Evolutionary conservation across 2,797 vertebrate species (phyloP), one percentile per base, ranked within the genome.

Genomic region (Cossypha polioptera): DNA sequence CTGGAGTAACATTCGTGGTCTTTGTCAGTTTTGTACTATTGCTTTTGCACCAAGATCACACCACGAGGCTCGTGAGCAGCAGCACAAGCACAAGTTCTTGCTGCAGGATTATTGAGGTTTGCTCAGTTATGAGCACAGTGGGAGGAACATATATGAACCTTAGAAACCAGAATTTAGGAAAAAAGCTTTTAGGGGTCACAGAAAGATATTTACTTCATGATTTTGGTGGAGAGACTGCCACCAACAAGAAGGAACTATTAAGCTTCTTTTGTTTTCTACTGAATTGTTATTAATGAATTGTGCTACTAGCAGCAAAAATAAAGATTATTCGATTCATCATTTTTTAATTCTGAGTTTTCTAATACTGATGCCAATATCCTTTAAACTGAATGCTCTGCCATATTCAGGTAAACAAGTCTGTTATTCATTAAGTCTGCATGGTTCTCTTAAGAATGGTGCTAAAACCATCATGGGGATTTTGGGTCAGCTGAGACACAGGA

Each of bases 401-500:
- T 31, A 26, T 53, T 72, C 43, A 85, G 62, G 54, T 86, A 95
- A 94, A 94, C 59, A 94, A 79, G 67, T 57, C 40, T 89, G 73
- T 67, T 55, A 55, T 77, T 89, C 82, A 61, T 62, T n/a, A 63
- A 76, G 83, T 79, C 90, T 93, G 54, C 57, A 14, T 59, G 83
- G 87, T 92, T 96, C 95, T 96, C 84, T 86, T 72, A 89, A 95
- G 96, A 97, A 95, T 78, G 67, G 90, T 96, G 94, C 87, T 97
- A 97, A 95, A 97, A 85, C 57, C 94, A 94, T 88, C 92, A 78
- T 89, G 92, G 78, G 72, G 96, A 91, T 96, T 96, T 95, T 94
- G 93, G 96, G 96, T 96, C 95, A 97, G 96, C 95, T 97, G 97
- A 96, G 95, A 97, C 75, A 84, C n/a, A 92, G 78, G 97, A 97